Evolutionary conservation across 2,888 invertebrate genomes (phyloP), one percentile per base, ranked within the genome.

Genomic region (Cheilosia vulpina): DNA sequence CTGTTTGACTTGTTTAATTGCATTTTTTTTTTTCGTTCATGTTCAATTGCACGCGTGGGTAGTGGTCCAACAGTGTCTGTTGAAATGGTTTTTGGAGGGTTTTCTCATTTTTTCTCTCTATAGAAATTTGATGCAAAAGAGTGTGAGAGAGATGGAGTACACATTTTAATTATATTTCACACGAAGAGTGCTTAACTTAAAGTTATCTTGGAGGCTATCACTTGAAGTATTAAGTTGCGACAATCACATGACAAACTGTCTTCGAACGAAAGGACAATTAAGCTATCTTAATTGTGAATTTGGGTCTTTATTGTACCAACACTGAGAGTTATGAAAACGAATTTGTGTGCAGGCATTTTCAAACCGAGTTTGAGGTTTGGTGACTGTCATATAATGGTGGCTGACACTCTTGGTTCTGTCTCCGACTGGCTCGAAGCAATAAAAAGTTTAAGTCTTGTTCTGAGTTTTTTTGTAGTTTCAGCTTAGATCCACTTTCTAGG

Each of bases 1-100:
- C 80, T 75, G 84, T 80, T 84, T 84, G 84, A 84, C 84, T 84
- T 84, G 84, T 84, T 80, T 84, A 84, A 84, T 84, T 84, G 71
- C 84, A 84, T 76, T 80, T 76, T 78, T 69, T 68, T 80, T 73
- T 4, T 27, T 27, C 27, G 27, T 27, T 31, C 31, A 31, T 9
- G 77, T 82, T 72, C 82, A 82, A 82, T 80, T 83, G 68, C 73
- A 73, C 68, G 66, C 66, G 66, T 62, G 60, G 31, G 71, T 15
- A 13, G 5, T 13, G 27, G n/a, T 50, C 9, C 11, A 50, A 50
- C 9, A 47, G 43, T 66, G 58, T 27, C 50, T 57, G 75, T 68
- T 75, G 24, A 55, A 47, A 72, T 52, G 41, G 24, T 43, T 65
- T 55, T 47, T 19, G 34, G 3, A 21, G 15, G 45, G 34, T 69